Evolutionary conservation across 2,113 vertebrate genomes (phyloP).

Genomic region (Ammodramus savannarum): DNA sequence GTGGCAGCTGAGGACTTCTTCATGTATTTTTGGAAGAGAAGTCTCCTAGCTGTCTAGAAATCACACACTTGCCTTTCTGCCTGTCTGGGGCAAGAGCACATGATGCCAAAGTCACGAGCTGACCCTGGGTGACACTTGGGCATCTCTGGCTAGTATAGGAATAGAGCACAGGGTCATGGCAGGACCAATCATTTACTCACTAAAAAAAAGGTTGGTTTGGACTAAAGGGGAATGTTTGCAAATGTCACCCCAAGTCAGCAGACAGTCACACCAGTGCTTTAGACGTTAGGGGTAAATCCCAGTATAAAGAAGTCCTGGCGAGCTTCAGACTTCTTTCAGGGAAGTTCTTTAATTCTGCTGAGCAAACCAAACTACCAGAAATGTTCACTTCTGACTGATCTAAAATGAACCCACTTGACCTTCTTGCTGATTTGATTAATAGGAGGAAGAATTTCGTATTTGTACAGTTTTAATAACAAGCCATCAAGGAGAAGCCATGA

Average conservation of each 20-base stretch:
- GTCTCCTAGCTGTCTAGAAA: background rate
- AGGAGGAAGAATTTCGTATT: background rate
- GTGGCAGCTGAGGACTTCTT: background rate
- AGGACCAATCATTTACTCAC: background rate
- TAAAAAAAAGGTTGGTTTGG: background rate
- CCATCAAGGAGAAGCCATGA: background rate
- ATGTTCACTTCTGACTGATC: rapidly evolving
- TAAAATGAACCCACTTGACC: background rate
- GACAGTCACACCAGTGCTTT: background rate
- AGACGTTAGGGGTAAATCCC: background rate
- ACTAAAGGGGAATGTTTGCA: background rate
- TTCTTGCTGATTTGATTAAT: background rate
- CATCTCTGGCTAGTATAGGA: background rate
- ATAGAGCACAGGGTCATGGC: background rate
- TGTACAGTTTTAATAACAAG: background rate
- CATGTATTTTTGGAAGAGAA: slow-evolving; percentile 14
- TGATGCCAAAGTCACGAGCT: background rate
- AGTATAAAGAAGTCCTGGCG: background rate
- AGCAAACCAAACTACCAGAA: background rate
- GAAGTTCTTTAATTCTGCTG: background rate
- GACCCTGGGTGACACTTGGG: background rate
- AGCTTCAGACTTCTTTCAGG: background rate
- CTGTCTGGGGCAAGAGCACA: background rate
- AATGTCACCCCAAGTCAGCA: background rate
- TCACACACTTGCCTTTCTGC: background rate